Conservation (phyloP, 1,140 invertebrate genomes). For the Brachionus rotundiformis region DNA sequence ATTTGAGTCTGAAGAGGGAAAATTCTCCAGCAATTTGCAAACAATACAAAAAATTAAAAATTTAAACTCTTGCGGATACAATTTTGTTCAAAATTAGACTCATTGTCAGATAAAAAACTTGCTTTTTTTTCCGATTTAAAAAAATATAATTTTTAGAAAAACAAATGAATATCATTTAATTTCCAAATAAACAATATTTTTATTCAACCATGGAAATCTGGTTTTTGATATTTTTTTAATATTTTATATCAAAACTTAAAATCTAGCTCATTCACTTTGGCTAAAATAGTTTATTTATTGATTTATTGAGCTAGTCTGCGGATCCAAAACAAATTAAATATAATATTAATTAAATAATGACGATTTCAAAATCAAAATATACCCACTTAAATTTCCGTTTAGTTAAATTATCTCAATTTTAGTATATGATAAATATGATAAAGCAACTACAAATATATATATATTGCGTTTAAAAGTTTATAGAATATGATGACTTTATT, state of each 20-base stretch:
- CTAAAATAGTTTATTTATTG: slow-evolving; percentile 8
- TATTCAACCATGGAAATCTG: neutral
- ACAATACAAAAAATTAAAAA: neutral
- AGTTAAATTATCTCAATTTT: neutral
- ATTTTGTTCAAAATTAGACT: neutral
- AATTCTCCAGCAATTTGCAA: neutral
- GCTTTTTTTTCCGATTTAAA: neutral
- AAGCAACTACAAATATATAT: too few relatives aligned
- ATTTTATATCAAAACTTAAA: neutral
- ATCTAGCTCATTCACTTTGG: neutral
- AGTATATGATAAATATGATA: too few relatives aligned
- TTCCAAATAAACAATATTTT: neutral
- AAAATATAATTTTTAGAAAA: neutral
- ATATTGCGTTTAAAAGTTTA: neutral
- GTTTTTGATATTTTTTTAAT: neutral
- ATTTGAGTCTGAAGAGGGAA: neutral
- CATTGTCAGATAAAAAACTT: neutral
- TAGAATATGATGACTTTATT: neutral
- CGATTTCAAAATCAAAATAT: neutral
- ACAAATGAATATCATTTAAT: neutral
- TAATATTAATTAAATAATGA: neutral
- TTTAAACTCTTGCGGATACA: neutral
- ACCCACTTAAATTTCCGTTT: neutral
- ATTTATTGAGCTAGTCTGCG: slow-evolving; percentile 1
- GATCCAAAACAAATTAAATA: neutral